phyloP scores from a whole-genome alignment of 2,797 vertebrate species.

The Steatocranus sp. region DNA sequence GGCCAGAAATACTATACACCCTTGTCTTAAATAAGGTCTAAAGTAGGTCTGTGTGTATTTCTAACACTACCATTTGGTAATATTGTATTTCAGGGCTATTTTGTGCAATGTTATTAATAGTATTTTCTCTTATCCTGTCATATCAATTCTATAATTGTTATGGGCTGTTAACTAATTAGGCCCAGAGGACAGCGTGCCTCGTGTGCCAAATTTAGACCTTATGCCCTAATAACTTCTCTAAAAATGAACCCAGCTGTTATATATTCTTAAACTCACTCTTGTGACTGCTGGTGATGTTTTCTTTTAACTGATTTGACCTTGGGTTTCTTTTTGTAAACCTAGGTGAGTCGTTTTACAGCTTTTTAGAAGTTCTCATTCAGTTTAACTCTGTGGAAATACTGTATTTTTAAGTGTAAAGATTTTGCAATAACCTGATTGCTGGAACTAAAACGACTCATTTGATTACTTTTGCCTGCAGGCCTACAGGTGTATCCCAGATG shows the following conservation, averaged over 20 bases:
- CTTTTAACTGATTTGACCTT: background rate
- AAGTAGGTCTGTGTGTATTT: conserved; percentile 35
- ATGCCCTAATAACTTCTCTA: background rate
- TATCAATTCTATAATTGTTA: conserved; percentile 27
- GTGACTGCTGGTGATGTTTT: background rate
- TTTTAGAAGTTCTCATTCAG: background rate
- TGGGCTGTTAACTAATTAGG: conserved; percentile 11
- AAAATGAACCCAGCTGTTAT: background rate
- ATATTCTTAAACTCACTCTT: background rate
- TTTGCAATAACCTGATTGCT: background rate
- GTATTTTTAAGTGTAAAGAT: background rate
- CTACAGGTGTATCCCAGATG: conserved; percentile 64
- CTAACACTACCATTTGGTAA: conserved; percentile 19
- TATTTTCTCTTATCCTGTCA: conserved; percentile 2
- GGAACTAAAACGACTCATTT: background rate
- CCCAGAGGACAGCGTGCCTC: background rate
- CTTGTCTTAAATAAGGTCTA: background rate
- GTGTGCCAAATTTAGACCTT: background rate
- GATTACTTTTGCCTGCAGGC: conserved; percentile 18
- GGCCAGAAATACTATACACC: background rate
- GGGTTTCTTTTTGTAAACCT: background rate
- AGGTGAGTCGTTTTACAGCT: background rate
- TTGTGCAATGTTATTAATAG: conserved; percentile 45
- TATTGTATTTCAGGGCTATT: conserved; percentile 53
- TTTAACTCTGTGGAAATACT: background rate